phyloP scores from a whole-genome alignment of 2,113 vertebrate genomes.

The Phylloscopus trochiloides region DNA sequence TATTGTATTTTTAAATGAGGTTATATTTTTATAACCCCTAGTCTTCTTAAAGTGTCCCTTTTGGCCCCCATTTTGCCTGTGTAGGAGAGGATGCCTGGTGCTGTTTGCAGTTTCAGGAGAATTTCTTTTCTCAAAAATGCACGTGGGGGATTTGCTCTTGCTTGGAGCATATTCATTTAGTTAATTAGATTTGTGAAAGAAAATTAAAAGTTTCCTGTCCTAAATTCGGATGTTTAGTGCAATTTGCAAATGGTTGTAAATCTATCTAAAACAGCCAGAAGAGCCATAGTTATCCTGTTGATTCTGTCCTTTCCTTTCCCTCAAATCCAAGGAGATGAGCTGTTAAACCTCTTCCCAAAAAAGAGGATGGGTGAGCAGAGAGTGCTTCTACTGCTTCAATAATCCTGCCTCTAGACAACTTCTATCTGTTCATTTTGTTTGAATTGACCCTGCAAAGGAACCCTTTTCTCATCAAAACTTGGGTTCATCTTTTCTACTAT shows the following conservation, averaged over 20 bases:
- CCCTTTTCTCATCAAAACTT: neutral
- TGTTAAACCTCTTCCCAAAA: neutral
- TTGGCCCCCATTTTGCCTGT: neutral
- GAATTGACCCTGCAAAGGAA: neutral
- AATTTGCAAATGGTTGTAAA: neutral
- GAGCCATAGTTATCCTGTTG: neutral
- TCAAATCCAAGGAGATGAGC: neutral
- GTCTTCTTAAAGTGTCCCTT: neutral
- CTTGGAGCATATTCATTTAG: constrained; percentile 18
- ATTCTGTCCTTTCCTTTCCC: neutral
- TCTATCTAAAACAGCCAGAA: neutral
- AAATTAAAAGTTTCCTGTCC: constrained; percentile 34
- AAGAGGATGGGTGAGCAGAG: neutral
- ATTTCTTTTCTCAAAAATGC: neutral
- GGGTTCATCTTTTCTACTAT: neutral
- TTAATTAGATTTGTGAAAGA: constrained; percentile 30
- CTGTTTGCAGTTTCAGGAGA: neutral
- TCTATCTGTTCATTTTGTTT: neutral
- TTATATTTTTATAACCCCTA: neutral
- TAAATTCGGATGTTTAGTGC: constrained; percentile 3
- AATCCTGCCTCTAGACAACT: neutral
- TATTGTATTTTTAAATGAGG: neutral
- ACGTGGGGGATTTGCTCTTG: neutral
- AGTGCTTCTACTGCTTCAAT: neutral
- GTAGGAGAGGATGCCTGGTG: neutral